A percentile compares a stretch with the other conserved stretches of the same genome.
Evolutionary conservation across 2,797 vertebrate species (phyloP).

Genomic region (Bufotes viridis): DNA sequence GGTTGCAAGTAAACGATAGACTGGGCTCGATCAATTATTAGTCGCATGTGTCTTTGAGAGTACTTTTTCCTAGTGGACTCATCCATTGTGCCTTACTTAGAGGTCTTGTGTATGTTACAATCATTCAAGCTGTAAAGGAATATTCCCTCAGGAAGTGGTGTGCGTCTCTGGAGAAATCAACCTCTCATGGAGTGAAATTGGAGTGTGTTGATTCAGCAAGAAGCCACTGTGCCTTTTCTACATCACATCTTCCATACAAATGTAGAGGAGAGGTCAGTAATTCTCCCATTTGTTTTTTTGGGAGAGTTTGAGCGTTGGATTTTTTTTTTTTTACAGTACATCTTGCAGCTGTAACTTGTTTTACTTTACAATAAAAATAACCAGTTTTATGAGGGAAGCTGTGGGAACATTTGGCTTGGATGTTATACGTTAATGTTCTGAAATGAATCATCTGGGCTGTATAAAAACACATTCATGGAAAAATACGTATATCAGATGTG

Average conservation of each 20-base stretch:
- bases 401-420: conserved; percentile 43
- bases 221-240: conserved; percentile 55
- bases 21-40: conserved; percentile 59
- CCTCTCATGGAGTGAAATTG: conserved; percentile 58
- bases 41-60: conserved; percentile 52
- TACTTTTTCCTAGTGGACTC: conserved; percentile 57
- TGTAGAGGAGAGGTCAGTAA: conserved; percentile 49
- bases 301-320: conserved; percentile 18
- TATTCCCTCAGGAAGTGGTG: conserved; percentile 57
- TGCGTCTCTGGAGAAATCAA: conserved; percentile 57
- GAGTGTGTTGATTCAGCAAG: conserved; percentile 62
- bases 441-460: conserved; percentile 38
- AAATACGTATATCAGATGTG: conserved; percentile 29
- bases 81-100: conserved; percentile 58
- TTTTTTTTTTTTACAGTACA: conserved; percentile 34
- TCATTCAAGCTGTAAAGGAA: conserved; percentile 61
- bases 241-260: conserved; percentile 48
- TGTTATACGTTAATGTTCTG: conserved; percentile 41
- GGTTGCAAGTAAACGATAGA: conserved; percentile 48
- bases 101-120: conserved; percentile 55
- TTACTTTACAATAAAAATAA: conserved; percentile 53
- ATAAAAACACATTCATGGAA: conserved; percentile 44
- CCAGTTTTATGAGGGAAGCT: conserved; percentile 38
- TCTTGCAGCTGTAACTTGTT: conserved; percentile 40
- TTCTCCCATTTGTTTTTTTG: conserved; percentile 40